Percentiles rank a stretch among this genome's conserved stretches.
These are phyloP conservation scores for Euura saliciscinereae DNA, from an alignment of 1,140 invertebrate species.

Conservation along the genomic window DNA sequence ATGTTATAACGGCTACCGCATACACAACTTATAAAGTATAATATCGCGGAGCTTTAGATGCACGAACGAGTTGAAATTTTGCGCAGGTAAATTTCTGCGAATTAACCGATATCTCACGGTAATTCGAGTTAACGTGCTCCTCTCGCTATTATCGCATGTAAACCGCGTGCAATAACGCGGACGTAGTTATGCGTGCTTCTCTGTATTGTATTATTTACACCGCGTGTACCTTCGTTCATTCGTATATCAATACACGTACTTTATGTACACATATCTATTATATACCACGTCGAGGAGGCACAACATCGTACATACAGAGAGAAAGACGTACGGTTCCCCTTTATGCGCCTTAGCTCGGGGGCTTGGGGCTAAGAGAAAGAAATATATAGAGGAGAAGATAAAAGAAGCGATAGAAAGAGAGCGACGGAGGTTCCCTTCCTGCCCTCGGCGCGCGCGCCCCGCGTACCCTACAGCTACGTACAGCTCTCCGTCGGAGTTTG, in stretches of 20 bases:
- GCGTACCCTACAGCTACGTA: slow-evolving; percentile 1
- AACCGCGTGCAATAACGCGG: too few relatives aligned
- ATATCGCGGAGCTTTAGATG: too few relatives aligned
- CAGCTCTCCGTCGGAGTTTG: slow-evolving; percentile 28
- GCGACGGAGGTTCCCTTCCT: slow-evolving; percentile 7
- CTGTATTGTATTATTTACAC: neutral
- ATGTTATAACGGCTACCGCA: too few relatives aligned
- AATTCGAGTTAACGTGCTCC: too few relatives aligned
- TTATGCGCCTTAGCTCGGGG: slow-evolving; percentile 8
- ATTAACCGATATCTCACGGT: too few relatives aligned
- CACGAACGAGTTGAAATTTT: too few relatives aligned
- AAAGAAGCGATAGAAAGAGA: slow-evolving; percentile 9
- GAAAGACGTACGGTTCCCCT: neutral
- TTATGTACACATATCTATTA: neutral
- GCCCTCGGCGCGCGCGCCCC: slow-evolving; percentile 2
- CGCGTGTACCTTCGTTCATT: neutral
- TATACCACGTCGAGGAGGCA: too few relatives aligned
- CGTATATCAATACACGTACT: neutral
- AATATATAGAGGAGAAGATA: neutral
- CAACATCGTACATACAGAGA: neutral
- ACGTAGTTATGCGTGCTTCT: too few relatives aligned
- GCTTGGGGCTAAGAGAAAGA: too few relatives aligned
- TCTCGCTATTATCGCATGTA: too few relatives aligned
- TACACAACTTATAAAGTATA: too few relatives aligned
- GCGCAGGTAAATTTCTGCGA: too few relatives aligned